Base-by-base conservation (phyloP, 2,797 vertebrate genomes). In the Babyrousa celebensis region DNA sequence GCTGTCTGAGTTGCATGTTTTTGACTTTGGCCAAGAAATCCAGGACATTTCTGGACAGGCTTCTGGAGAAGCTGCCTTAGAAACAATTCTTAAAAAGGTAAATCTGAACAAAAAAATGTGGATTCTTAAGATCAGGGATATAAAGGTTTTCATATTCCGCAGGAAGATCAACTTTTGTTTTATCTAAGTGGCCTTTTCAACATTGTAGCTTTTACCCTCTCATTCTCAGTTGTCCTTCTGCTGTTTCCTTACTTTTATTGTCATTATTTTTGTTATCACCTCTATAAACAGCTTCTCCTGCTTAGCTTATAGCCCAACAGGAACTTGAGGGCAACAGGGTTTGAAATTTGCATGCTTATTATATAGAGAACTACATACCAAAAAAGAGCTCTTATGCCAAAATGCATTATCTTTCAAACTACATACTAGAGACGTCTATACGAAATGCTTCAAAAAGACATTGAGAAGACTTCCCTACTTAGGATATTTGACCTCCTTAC, bases 21-120 rank as follows among this genome's bases (percentile, higher is more conserved):
- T 99, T 97, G 98, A 98, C 11, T 99, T 98, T 97, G 95, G 88
- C 85, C 63, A 62, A 20, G 97, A 99, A 97, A 99, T 99, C 96
- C 99, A 99, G 95, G 98, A 99, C 98, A 97, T 99, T 95, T 99
- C 99, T 94, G 99, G 99, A 63, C 99, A 99, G 96, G 99, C 99
- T 27, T 99, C 99, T 67, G 99, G 99, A 97, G 99, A 99, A 98
- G 98, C 99, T 43, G 98, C 99, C 54, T 95, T 99, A 94, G 99
- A 99, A 96, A 97, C 67, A 58, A 98, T 99, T 96, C 98, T 99
- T 91, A 98, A 98, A 98, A 99, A 99, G 99, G 99, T 99, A 95
- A 77, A 87, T 84, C 62, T 94, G 58, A 40, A 80, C 56, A 78
- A 32, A 48, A 80, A 60, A 78, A 29, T 20, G 20, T 18, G 1